Conservation (phyloP, 2,888 invertebrate genomes). For the Eupithecia abbreviata region DNA sequence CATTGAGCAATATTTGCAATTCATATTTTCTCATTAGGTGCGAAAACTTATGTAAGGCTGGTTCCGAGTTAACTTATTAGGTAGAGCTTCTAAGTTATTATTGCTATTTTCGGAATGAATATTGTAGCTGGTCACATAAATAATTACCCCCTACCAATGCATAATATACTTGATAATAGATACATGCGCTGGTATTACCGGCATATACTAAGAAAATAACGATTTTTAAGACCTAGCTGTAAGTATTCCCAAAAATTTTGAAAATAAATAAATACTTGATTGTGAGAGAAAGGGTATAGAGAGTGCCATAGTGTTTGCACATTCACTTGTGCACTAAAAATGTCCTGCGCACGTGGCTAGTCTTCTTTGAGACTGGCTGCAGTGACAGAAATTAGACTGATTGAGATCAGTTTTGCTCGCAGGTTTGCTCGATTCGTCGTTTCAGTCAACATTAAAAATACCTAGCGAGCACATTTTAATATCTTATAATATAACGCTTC, state of each 20-base stretch:
- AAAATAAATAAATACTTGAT: background rate
- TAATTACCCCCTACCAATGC: background rate
- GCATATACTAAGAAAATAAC: too few relatives aligned
- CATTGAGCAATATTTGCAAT: conserved; percentile 68
- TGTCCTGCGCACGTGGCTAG: background rate
- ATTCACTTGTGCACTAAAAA: background rate
- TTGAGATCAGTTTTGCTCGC: background rate
- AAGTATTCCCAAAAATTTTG: too few relatives aligned
- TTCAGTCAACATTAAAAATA: background rate
- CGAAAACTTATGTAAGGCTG: conserved; percentile 17
- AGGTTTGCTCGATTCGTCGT: background rate
- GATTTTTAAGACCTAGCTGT: too few relatives aligned
- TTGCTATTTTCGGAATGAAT: conserved; percentile 3
- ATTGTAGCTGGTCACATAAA: background rate
- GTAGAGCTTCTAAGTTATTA: background rate
- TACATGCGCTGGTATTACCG: too few relatives aligned
- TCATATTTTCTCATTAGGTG: conserved; percentile 43
- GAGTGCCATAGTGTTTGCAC: background rate
- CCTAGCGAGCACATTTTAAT: background rate
- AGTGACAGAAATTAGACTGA: background rate
- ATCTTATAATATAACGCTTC: background rate
- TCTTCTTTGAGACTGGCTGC: background rate
- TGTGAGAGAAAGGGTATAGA: background rate
- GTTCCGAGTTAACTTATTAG: conserved; percentile 4
- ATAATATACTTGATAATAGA: too few relatives aligned